Evolutionary conservation across 2,888 invertebrate species (phyloP), one percentile per base, ranked within the genome.

Genomic region (Sesia bembeciformis): DNA sequence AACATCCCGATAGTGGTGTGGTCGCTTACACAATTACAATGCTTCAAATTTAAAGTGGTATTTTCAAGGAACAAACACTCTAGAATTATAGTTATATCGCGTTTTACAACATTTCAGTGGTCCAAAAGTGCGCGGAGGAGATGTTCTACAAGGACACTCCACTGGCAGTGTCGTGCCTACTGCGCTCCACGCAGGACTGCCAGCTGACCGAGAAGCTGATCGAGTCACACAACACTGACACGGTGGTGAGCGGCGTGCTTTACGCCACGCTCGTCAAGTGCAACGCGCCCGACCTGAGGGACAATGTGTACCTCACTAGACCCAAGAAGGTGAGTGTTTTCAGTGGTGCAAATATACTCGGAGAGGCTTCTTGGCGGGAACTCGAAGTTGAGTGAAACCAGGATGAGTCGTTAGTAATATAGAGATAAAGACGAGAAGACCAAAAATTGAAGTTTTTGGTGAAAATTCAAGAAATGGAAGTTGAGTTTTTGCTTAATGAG

Each of bases 61-160:
- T 23, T 23, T 2, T 2, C 23, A 23, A 23, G 23, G 23, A 23
- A 23, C 23, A 23, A 23, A 42, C 5, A 23, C 50, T 50, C 50
- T 6, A 23, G 5, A 23, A 23, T 8, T 42, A 6, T 42, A 42
- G n/a, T 4, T 39, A 23, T 4, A 5, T 5, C 23, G 23, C 23
- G 23, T 23, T 23, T 23, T 23, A 23, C 23, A 23, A 23, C 23
- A 23, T 56, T 38, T 0, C 66, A 87, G 87, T 86, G 57, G 69
- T 83, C 4, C 73, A 73, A n/a, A 76, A 76, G 40, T 84, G 80
- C 56, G 82, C 79, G 0, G 78, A 78, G 23, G 82, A 83, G 60
- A 55, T 80, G 0, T 57, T 85, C 2, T 74, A 75, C 70, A 61
- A 58, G 4, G 87, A 87, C 72, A 83, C 82, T 0, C 62, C 81